Evolutionary conservation across 2,888 invertebrate species (phyloP), one percentile per base, ranked within the genome.

Genomic region (Cantharis rufa): DNA sequence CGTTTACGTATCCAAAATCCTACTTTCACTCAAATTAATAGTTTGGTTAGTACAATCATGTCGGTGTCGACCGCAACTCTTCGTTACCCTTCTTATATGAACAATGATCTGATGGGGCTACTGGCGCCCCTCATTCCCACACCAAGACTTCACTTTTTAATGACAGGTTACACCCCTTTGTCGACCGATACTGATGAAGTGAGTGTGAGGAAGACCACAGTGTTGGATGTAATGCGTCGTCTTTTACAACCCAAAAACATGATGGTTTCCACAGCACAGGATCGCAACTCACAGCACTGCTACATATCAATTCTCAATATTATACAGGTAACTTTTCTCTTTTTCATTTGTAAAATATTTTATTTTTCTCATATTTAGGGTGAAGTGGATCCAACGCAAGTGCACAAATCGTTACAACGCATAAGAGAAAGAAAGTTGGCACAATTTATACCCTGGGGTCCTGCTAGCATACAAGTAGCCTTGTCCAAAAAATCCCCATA

Each of bases 231-330:
- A 21, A 99, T 99, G 98, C 92, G 99, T 82, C 91, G 99, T 76
- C 90, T 99, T 72, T 89, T 99, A 71, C 98, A 99, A 88, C 98
- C 99, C 4, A 98, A 98, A 90, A 99, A 99, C 88, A 98, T 99
- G 98, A 99, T 99, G 98, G 98, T 99, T 4, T 98, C 98, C 0
- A 96, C 98, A 3, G 95, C 95, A 28, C 93, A 95, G 13, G 97
- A 98, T 87, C 92, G 97, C 84, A 94, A 93, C 80, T 94, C 95
- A 77, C 93, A 94, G 71, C 96, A 96, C 89, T 98, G 98, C 87
- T 98, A 98, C 88, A 97, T 99, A 86, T 97, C 98, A 15, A 98
- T 99, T 84, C 90, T 99, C 16, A 99, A 99, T 86, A 99, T 99
- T 76, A 98, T 99, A 87, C 96, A 96, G 91, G 95, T 94, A 87